These are phyloP conservation scores for Corella eumyota DNA, from an alignment of 23 tunicate species.

Conservation along the genomic window DNA sequence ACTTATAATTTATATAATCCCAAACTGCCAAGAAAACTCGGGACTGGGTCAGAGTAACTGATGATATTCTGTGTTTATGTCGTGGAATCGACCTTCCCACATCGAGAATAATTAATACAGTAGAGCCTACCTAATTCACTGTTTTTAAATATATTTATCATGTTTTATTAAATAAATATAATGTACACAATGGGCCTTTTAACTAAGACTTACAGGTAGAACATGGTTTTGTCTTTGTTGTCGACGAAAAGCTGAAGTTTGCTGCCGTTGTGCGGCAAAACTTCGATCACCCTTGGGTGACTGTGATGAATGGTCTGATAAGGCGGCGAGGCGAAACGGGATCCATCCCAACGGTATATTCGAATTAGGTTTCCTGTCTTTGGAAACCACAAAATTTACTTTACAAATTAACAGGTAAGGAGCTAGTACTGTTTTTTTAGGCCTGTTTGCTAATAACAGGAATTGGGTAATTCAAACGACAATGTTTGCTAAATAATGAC, in stretches of 20 bases:
- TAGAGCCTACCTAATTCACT: background rate
- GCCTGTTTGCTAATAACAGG: too few species aligned
- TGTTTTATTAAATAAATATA: too few species aligned
- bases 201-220: slow-evolving; percentile 37
- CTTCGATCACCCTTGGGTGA: slow-evolving; percentile 34
- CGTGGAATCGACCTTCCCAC: too few species aligned
- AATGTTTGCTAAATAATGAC: too few species aligned
- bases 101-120: background rate
- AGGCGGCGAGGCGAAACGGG: slow-evolving; percentile 8
- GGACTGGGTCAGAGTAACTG: too few species aligned
- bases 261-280: slow-evolving; percentile 8
- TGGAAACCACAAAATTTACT: background rate
- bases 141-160: too few species aligned
- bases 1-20: too few species aligned
- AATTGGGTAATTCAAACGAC: background rate
- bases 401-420: too few species aligned
- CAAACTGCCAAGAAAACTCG: too few species aligned
- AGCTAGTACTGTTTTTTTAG: too few species aligned
- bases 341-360: slow-evolving; percentile 44
- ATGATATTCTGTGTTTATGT: too few species aligned
- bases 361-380: slow-evolving; percentile 31
- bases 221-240: slow-evolving; percentile 13
- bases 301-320: slow-evolving; percentile 27
- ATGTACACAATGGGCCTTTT: too few species aligned
- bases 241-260: slow-evolving; percentile 36